Conservation (phyloP, 2,113 vertebrate species). For the Phycodurus eques region DNA sequence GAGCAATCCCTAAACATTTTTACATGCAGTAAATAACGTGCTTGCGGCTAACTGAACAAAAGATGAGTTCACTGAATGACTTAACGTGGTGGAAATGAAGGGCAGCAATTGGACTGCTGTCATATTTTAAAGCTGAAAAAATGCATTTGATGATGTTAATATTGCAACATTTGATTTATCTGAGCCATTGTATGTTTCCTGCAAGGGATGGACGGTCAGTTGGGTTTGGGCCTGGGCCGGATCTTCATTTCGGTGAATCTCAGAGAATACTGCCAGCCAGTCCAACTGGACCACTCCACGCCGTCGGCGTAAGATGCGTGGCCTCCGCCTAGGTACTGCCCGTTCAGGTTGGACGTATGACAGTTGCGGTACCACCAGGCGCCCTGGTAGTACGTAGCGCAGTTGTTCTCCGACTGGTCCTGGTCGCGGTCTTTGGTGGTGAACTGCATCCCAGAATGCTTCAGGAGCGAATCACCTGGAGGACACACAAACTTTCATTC, state of each 20-base stretch:
- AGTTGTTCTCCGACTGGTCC: constrained; percentile 96
- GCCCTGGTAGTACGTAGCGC: constrained; percentile 88
- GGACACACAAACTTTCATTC: background rate
- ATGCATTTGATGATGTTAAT: too few relatives aligned
- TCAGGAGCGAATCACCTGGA: constrained; percentile 88
- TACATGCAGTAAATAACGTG: background rate
- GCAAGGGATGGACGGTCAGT: background rate
- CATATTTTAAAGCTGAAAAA: too few relatives aligned
- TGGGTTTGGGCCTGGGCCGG: constrained; percentile 60
- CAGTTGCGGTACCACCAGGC: constrained; percentile 99
- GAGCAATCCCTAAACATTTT: background rate
- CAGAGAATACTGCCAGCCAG: constrained; percentile 95
- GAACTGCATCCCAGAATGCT: constrained; percentile 93
- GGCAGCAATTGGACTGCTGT: background rate
- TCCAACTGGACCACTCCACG: constrained; percentile 96
- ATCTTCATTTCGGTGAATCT: constrained; percentile 95
- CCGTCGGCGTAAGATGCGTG: constrained; percentile 92
- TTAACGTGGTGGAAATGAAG: background rate
- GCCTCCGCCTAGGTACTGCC: constrained; percentile 88
- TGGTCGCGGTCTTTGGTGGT: constrained; percentile 93
- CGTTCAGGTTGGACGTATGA: constrained; percentile 96
- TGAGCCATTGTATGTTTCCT: background rate
- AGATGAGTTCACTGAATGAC: background rate
- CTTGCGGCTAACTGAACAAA: background rate
- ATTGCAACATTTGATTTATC: too few relatives aligned